A percentile compares a stretch with the other conserved stretches of the same genome.
Evolutionary conservation across 2,113 vertebrate species (phyloP).

Genomic region (Erpornis zantholeuca): DNA sequence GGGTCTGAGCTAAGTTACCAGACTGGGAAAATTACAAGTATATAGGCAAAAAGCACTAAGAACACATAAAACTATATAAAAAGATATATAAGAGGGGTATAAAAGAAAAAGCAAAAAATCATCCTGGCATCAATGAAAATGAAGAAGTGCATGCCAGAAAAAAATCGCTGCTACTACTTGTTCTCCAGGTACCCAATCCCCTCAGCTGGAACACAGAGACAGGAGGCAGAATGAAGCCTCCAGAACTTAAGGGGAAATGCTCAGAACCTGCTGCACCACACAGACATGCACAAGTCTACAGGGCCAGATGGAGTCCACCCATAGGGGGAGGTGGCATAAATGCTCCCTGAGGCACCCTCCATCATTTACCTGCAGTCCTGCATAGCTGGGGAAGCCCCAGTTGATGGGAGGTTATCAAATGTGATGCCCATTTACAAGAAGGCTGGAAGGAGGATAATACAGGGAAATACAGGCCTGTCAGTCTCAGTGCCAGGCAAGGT

Average conservation of each 20-base stretch:
- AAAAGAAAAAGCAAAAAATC: too few species aligned
- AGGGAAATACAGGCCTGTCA: neutral
- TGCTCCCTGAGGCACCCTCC: neutral
- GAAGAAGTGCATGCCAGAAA: neutral
- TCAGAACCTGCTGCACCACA: neutral
- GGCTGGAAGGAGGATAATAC: neutral
- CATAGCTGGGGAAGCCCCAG: neutral
- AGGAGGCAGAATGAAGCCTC: neutral
- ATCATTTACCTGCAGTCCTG: neutral
- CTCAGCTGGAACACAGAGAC: neutral
- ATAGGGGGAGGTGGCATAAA: neutral
- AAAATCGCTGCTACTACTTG: neutral
- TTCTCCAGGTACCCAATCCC: neutral
- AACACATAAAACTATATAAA: too few species aligned
- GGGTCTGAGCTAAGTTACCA: too few species aligned
- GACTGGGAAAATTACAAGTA: too few species aligned
- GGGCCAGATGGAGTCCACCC: neutral
- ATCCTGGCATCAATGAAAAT: too few species aligned
- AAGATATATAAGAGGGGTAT: too few species aligned
- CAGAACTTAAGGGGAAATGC: neutral
- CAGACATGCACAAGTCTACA: neutral
- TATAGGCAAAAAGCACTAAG: too few species aligned
- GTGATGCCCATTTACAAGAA: too few species aligned
- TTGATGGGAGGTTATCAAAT: neutral
- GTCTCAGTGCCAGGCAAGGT: neutral